Evolutionary conservation across 2,797 vertebrate genomes (phyloP).

Genomic region (Hapalemur alaotrensis): DNA sequence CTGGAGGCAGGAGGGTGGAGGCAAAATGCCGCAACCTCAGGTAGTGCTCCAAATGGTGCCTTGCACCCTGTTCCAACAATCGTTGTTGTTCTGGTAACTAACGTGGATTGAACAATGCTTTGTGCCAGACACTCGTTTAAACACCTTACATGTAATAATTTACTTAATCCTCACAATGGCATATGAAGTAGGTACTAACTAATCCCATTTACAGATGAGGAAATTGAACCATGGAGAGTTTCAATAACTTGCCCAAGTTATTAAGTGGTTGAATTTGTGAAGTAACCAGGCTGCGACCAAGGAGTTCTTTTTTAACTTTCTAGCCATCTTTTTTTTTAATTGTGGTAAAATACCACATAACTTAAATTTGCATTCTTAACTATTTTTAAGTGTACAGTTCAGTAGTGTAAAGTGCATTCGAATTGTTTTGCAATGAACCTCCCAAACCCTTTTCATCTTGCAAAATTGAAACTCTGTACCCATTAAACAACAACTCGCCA

Average conservation of each 20-base stretch:
- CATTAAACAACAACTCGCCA: background rate
- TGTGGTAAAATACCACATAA: background rate
- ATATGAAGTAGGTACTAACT: background rate
- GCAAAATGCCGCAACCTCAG: background rate
- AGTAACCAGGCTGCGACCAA: background rate
- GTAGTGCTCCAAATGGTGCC: background rate
- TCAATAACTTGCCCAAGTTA: background rate
- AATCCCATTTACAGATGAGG: background rate
- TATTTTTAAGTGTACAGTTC: background rate
- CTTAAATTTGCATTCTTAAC: background rate
- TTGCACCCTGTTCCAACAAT: background rate
- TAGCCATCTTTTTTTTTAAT: background rate
- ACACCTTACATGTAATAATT: background rate
- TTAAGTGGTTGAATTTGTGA: conserved; percentile 12
- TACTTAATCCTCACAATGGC: background rate
- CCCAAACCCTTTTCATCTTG: background rate
- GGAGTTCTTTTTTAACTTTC: background rate
- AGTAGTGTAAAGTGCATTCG: background rate
- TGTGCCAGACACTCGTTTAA: background rate
- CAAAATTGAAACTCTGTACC: background rate
- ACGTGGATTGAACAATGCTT: background rate
- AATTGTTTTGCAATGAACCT: background rate
- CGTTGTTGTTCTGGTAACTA: background rate
- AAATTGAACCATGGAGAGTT: background rate
- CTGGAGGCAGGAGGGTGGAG: background rate